A percentile compares a stretch with the other conserved stretches of the same genome.
Conservation (phyloP, 1,140 invertebrate species). For the Anoplophora glabripennis region DNA sequence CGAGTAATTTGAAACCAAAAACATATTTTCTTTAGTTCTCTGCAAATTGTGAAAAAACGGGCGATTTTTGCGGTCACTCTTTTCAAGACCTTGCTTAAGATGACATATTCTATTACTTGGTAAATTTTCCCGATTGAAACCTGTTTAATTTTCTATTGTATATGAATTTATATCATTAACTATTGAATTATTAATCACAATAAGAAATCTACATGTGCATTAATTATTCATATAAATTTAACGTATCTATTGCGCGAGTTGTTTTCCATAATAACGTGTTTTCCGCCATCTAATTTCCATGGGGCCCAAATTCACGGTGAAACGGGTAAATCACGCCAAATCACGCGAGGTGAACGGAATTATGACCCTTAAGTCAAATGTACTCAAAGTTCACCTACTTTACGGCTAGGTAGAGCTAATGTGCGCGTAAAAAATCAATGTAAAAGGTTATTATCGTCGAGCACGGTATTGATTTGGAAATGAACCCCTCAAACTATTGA, state of each 20-base stretch:
- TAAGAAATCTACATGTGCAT: no score
- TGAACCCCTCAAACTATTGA: constrained; percentile 6
- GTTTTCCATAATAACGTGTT: constrained; percentile 1
- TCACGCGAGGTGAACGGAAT: constrained; percentile 2
- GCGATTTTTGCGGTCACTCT: no score
- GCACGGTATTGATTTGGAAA: constrained; percentile 27
- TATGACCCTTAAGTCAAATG: constrained; percentile 8
- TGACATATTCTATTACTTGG: no score
- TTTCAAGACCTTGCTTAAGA: no score
- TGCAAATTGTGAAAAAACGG: no score
- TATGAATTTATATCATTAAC: no score
- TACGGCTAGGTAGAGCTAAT: constrained; percentile 7
- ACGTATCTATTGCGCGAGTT: neutral
- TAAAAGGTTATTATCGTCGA: constrained; percentile 31
- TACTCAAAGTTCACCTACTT: constrained; percentile 3
- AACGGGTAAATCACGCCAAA: constrained; percentile 4
- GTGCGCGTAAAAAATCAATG: constrained; percentile 31
- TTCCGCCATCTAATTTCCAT: constrained; percentile 6
- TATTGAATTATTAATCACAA: no score
- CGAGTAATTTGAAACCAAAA: no score
- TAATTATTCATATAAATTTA: no score
- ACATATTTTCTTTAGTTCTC: no score
- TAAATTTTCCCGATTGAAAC: no score
- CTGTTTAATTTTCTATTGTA: no score
- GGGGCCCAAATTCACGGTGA: neutral